phyloP scores from a whole-genome alignment of 1,140 invertebrate genomes.

The Caenorhabditis tropicalis region DNA sequence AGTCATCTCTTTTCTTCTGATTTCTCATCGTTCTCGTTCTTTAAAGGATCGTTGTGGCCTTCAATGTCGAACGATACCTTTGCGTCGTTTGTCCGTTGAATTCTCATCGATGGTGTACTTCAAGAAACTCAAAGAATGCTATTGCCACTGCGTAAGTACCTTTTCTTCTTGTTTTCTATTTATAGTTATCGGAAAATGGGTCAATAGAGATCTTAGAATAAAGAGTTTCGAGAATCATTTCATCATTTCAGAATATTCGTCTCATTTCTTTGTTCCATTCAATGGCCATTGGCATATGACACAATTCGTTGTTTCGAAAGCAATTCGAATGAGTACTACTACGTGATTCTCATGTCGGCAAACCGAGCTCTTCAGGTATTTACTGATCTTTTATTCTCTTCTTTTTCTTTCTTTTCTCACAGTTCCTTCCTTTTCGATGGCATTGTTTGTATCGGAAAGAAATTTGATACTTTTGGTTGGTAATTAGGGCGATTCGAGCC shows the following conservation, averaged over 20 bases:
- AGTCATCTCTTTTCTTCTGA: slow-evolving; percentile 20
- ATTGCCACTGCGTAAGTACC: slow-evolving; percentile 52
- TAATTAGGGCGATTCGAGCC: neutral
- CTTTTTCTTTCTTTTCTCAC: neutral
- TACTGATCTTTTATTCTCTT: neutral
- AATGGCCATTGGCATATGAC: slow-evolving; percentile 68
- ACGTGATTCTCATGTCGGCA: slow-evolving; percentile 45
- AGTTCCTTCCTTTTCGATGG: neutral
- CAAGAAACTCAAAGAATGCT: slow-evolving; percentile 59
- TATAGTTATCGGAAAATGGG: slow-evolving; percentile 6
- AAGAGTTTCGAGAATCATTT: too few species aligned
- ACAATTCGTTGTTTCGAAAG: slow-evolving; percentile 53
- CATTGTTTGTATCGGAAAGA: neutral
- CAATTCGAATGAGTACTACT: slow-evolving; percentile 48
- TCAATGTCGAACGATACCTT: slow-evolving; percentile 70
- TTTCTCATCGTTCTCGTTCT: neutral
- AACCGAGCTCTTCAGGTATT: slow-evolving; percentile 47
- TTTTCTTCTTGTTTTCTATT: neutral
- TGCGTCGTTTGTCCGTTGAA: slow-evolving; percentile 69
- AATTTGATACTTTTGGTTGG: neutral
- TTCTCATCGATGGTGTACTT: slow-evolving; percentile 67
- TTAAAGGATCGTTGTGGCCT: slow-evolving; percentile 71
- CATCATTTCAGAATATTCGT: slow-evolving; percentile 59
- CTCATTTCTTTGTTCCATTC: slow-evolving; percentile 66
- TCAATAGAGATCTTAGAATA: neutral